phyloP scores from a whole-genome alignment of 92 coral and sea anemone species.

The Parazoanthus darwini region DNA sequence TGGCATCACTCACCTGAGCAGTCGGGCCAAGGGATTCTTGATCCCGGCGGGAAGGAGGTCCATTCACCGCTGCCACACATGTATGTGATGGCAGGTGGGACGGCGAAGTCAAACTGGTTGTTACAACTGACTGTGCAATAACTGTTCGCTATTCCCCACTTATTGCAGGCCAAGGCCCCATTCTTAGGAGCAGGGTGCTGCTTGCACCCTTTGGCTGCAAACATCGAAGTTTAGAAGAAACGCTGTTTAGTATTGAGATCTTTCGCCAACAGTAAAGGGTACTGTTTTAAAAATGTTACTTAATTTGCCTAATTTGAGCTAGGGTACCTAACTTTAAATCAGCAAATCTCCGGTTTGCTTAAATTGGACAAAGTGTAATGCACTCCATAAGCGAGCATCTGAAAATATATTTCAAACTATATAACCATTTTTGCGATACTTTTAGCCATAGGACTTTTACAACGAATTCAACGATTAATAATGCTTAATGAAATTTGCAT shows the following conservation, averaged over 20 bases:
- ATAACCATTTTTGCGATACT: too few relatives aligned
- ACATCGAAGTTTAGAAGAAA: neutral
- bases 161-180: constrained; percentile 89
- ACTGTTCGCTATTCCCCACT: constrained; percentile 59
- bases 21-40: constrained; percentile 81
- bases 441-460: too few relatives aligned
- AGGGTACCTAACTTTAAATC: neutral
- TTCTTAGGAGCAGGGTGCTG: constrained; percentile 70
- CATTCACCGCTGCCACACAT: constrained; percentile 69
- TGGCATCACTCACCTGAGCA: constrained; percentile 79
- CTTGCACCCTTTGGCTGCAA: constrained; percentile 70
- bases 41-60: constrained; percentile 59
- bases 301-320: too few relatives aligned
- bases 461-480: too few relatives aligned
- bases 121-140: constrained; percentile 77
- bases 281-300: too few relatives aligned
- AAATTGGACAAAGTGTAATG: too few relatives aligned
- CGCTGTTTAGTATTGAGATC: too few relatives aligned
- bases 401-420: too few relatives aligned
- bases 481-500: too few relatives aligned
- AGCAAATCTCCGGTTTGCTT: too few relatives aligned
- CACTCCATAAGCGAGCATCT: too few relatives aligned
- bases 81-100: constrained; percentile 68
- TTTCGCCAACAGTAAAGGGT: neutral
- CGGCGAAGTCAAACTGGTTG: constrained; percentile 76